Base-by-base conservation (phyloP, 2,797 vertebrate genomes). In the Anguilla pacifica region DNA sequence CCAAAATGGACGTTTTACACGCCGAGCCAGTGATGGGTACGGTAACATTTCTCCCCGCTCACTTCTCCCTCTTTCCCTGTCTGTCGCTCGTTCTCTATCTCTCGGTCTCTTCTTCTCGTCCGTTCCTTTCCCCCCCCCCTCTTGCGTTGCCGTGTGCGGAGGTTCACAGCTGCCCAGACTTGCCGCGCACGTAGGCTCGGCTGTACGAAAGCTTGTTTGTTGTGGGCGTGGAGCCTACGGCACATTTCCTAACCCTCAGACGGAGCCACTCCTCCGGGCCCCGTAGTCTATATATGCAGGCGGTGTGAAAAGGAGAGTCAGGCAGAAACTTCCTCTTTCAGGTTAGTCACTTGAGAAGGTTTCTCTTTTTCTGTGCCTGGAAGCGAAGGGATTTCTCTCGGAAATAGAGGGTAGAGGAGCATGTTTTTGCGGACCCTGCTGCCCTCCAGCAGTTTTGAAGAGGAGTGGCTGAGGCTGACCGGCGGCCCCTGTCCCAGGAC, bases 401-500 rank as follows among this genome's bases (percentile, higher is more conserved):
- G 43, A 86, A 67, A 55, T 86, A 90, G 89, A 55, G 83, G 64
- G 82, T 87, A 3, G 17, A 46, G 49, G 93, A 96, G 91, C 88
- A 98, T 99, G 98, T 92, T 94, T 70, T 90, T 97, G 92, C 96
- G 94, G 89, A 96, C 96, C 90, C 92, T 97, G 1, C 95, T 96
- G 90, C 95, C 96, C 90, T 95, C 93, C 87, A 95, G 93, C 92
- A 96, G 94, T 94, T 98, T 97, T 91, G 96, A 97, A 86, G 96
- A 96, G 90, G 96, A 97, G 70, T 94, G 95, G 93, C 88, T 92
- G 2, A 91, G 88, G 17, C 90, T 96, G 59, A 94, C 93, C 53
- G 89, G 94, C 88, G 94, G 88, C 87, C 93, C 94, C 6, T 92
- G 88, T 0, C 86, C 94, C 64, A 94, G 93, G 28, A 89, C 94